phyloP scores from a whole-genome alignment of 2,797 vertebrate genomes.

The Chaetophractus vellerosus region DNA sequence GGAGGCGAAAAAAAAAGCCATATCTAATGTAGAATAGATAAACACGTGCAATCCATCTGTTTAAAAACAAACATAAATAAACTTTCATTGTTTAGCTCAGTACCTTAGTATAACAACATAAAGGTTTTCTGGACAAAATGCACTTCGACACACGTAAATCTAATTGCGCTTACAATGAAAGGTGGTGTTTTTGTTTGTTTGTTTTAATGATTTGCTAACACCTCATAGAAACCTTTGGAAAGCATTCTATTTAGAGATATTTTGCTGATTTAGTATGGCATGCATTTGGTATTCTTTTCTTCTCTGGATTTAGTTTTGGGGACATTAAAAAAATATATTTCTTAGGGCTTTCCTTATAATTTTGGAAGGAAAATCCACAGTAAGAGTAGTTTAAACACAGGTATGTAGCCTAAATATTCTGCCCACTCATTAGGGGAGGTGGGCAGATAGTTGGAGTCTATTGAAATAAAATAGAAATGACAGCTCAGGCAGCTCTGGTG shows the following conservation, averaged over 20 bases:
- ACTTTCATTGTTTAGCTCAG: constrained; percentile 6
- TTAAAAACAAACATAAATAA: not conserved
- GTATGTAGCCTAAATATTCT: constrained; percentile 17
- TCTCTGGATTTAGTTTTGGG: constrained; percentile 45
- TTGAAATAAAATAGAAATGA: constrained; percentile 33
- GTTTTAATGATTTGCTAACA: constrained; percentile 9
- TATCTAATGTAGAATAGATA: not conserved
- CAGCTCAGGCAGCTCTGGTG: not conserved
- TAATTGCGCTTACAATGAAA: constrained; percentile 33
- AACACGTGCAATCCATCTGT: constrained; percentile 64
- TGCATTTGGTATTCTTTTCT: constrained; percentile 39
- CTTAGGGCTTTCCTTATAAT: not conserved
- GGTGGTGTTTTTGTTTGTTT: not conserved
- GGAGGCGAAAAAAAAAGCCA: not conserved
- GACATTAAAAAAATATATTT: not conserved
- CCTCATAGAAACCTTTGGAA: constrained; percentile 47
- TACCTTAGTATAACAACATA: not conserved
- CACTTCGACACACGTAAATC: not conserved
- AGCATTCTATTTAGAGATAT: constrained; percentile 61
- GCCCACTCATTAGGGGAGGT: not conserved
- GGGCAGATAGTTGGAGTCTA: not conserved
- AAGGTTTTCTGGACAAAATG: constrained; percentile 38
- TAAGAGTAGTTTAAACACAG: not conserved
- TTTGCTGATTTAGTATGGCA: constrained; percentile 51
- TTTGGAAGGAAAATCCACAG: not conserved